These are phyloP conservation scores for Drosophila kanapiae DNA, from an alignment of 1,140 invertebrate genomes.

Conservation along the genomic window DNA sequence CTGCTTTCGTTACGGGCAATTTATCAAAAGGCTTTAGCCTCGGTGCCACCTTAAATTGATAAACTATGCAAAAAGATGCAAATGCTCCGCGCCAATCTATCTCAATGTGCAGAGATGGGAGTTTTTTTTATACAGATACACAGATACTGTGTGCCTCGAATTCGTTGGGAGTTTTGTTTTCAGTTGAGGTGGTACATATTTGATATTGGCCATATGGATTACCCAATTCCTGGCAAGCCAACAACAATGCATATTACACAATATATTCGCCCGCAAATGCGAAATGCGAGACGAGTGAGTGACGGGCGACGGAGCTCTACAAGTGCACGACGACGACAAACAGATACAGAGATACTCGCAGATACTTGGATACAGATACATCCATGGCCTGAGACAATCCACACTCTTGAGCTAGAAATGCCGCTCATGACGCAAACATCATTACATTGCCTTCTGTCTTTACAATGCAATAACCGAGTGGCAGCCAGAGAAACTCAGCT, in stretches of 20 bases:
- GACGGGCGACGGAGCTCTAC: slow-evolving; percentile 46
- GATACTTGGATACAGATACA: slow-evolving; percentile 27
- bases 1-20: slow-evolving; percentile 35
- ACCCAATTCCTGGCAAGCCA: slow-evolving; percentile 43
- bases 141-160: background rate
- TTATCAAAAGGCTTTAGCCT: slow-evolving; percentile 46
- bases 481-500: slow-evolving; percentile 14
- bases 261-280: slow-evolving; percentile 44
- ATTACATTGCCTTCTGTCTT: slow-evolving; percentile 56
- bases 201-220: slow-evolving; percentile 49
- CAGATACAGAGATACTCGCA: slow-evolving; percentile 39
- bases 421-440: slow-evolving; percentile 57
- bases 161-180: slow-evolving; percentile 22
- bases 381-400: slow-evolving; percentile 21
- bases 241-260: slow-evolving; percentile 47
- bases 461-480: slow-evolving; percentile 45
- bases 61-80: slow-evolving; percentile 56
- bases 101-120: slow-evolving; percentile 29
- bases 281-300: slow-evolving; percentile 49
- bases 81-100: slow-evolving; percentile 37
- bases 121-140: background rate
- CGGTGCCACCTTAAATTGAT: slow-evolving; percentile 48
- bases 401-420: slow-evolving; percentile 44
- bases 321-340: slow-evolving; percentile 43
- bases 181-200: slow-evolving; percentile 38